Conservation (phyloP, 1,140 invertebrate species). For the Camponotus vicinus region DNA sequence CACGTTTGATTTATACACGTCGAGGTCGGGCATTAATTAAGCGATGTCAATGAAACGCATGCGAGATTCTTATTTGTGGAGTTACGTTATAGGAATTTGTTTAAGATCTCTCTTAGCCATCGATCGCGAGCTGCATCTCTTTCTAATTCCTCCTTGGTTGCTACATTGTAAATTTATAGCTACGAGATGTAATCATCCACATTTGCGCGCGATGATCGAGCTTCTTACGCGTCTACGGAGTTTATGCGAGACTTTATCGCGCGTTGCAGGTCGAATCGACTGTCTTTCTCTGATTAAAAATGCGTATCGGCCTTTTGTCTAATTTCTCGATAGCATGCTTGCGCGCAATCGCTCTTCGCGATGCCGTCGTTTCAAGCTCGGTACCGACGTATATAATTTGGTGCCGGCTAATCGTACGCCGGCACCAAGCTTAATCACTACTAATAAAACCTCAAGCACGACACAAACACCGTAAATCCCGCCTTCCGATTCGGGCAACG, state of each 20-base stretch:
- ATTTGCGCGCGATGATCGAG: background rate
- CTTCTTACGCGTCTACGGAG: background rate
- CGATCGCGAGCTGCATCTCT: conserved; percentile 9
- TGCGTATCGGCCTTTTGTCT: conserved; percentile 41
- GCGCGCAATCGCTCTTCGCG: conserved; percentile 14
- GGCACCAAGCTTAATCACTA: conserved; percentile 43
- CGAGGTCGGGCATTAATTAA: conserved; percentile 6
- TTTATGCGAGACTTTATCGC: background rate
- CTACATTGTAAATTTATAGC: conserved; percentile 16
- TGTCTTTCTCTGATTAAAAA: conserved; percentile 30
- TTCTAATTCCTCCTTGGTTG: conserved; percentile 11
- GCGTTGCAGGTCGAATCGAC: background rate
- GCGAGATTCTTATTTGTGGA: background rate
- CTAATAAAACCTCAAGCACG: conserved; percentile 56
- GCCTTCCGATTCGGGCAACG: conserved; percentile 40
- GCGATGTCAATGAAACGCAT: background rate
- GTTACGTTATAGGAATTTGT: background rate
- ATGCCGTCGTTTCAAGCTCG: conserved; percentile 25
- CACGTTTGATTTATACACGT: conserved; percentile 20
- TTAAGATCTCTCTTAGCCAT: background rate
- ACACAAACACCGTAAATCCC: conserved; percentile 57
- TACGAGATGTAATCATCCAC: background rate
- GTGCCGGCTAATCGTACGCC: conserved; percentile 40
- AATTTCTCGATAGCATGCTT: conserved; percentile 50
- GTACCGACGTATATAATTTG: conserved; percentile 52